Evolutionary conservation across 2,113 vertebrate species (phyloP).

Genomic region (Oncorhynchus nerka): DNA sequence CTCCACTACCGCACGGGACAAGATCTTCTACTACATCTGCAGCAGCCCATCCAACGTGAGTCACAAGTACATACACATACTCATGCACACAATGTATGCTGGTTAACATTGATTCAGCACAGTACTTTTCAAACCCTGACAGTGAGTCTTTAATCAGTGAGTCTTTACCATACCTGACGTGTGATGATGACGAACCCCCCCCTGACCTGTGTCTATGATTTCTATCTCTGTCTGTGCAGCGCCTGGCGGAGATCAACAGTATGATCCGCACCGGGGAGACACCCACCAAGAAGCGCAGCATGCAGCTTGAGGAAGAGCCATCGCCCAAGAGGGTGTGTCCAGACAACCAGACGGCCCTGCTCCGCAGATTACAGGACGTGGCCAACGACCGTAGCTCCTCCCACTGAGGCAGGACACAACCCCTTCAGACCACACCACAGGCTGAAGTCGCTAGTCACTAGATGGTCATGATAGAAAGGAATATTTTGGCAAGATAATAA

Average conservation of each 20-base stretch:
- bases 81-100: not conserved
- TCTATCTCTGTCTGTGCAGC: conserved; percentile 61
- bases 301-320: conserved; percentile 82
- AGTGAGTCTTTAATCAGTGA: too few relatives aligned
- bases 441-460: not conserved
- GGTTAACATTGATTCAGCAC: not conserved
- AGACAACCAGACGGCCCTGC: conserved; percentile 84
- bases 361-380: conserved; percentile 87
- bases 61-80: not conserved
- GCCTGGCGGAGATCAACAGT: conserved; percentile 91
- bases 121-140: not conserved
- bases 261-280: conserved; percentile 94
- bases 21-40: conserved; percentile 91
- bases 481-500: not conserved
- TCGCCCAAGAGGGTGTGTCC: conserved; percentile 87
- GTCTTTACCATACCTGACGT: not conserved
- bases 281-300: conserved; percentile 87
- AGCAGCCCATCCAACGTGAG: conserved; percentile 90
- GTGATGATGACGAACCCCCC: too few relatives aligned
- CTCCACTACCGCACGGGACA: conserved; percentile 75
- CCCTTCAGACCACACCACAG: not conserved
- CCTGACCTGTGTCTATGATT: not conserved
- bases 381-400: conserved; percentile 88
- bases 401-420: conserved; percentile 69
- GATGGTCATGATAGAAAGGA: not conserved